Conservation (phyloP, 2,888 invertebrate species). For the Lamellibrachia satsuma region DNA sequence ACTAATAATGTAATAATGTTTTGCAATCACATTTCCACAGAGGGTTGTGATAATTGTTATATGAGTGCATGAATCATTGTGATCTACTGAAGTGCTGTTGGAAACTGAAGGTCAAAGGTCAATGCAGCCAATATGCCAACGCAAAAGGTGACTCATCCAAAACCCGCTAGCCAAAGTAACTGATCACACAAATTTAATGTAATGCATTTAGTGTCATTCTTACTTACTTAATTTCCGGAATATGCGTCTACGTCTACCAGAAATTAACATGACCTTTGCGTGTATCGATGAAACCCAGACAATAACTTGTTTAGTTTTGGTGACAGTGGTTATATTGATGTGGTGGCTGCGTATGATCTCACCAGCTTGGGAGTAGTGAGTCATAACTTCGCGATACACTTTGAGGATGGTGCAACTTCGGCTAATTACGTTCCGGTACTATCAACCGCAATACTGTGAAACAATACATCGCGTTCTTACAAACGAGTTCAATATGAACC, state of each 20-base stretch:
- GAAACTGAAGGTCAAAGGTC: neutral
- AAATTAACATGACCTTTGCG: neutral
- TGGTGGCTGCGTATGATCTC: neutral
- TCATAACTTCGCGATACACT: neutral
- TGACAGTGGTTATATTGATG: neutral
- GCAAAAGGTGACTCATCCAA: neutral
- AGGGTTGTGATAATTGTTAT: neutral
- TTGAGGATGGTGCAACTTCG: neutral
- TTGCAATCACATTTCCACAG: neutral
- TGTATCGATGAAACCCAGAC: neutral
- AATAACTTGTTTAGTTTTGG: neutral
- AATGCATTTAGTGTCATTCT: neutral
- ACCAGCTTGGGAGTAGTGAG: neutral
- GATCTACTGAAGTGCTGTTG: neutral
- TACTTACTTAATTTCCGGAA: neutral
- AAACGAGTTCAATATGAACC: no score
- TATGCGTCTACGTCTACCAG: neutral
- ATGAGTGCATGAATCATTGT: neutral
- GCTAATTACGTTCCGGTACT: neutral
- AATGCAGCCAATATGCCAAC: neutral
- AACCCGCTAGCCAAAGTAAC: neutral
- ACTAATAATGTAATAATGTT: neutral
- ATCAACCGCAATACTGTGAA: neutral
- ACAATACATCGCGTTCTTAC: neutral
- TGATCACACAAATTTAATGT: neutral